Conservation (phyloP, 2,797 vertebrate genomes). For the Pteropus rufus region DNA sequence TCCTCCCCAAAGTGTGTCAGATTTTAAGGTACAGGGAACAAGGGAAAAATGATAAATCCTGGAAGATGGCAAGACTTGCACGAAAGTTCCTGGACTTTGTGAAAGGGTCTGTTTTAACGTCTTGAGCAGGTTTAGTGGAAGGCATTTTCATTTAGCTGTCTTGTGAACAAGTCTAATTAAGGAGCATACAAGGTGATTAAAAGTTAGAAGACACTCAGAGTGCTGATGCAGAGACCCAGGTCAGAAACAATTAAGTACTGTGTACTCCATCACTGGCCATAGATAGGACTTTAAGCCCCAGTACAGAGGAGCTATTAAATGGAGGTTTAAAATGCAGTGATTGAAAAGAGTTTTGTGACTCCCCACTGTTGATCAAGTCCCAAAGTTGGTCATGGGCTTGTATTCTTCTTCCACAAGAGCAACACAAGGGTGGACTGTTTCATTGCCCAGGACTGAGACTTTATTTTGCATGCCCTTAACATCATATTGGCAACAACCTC, state of each 20-base stretch:
- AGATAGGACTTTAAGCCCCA: conserved; percentile 65
- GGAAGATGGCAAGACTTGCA: not conserved
- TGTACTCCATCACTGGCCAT: conserved; percentile 23
- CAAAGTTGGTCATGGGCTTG: conserved; percentile 53
- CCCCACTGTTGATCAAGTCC: conserved; percentile 39
- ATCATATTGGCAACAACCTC: conserved; percentile 64
- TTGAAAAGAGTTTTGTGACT: conserved; percentile 61
- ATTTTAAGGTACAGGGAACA: not conserved
- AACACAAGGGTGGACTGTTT: conserved; percentile 69
- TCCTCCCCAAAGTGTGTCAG: not conserved
- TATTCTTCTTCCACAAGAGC: conserved; percentile 16
- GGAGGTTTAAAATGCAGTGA: conserved; percentile 57
- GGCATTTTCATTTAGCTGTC: not conserved
- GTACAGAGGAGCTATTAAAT: conserved; percentile 56
- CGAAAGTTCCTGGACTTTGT: conserved; percentile 73
- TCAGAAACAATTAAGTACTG: conserved; percentile 57
- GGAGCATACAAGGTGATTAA: not conserved
- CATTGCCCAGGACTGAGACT: conserved; percentile 39
- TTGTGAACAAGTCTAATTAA: not conserved
- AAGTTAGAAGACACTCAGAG: conserved; percentile 56
- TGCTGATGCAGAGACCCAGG: conserved; percentile 23
- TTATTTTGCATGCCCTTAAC: conserved; percentile 43
- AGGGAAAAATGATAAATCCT: not conserved
- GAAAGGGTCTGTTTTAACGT: not conserved
- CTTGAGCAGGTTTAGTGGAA: not conserved